A percentile compares a stretch with the other conserved stretches of the same genome.
phyloP scores from a whole-genome alignment of 2,797 vertebrate species.

The Spinus pinus region DNA sequence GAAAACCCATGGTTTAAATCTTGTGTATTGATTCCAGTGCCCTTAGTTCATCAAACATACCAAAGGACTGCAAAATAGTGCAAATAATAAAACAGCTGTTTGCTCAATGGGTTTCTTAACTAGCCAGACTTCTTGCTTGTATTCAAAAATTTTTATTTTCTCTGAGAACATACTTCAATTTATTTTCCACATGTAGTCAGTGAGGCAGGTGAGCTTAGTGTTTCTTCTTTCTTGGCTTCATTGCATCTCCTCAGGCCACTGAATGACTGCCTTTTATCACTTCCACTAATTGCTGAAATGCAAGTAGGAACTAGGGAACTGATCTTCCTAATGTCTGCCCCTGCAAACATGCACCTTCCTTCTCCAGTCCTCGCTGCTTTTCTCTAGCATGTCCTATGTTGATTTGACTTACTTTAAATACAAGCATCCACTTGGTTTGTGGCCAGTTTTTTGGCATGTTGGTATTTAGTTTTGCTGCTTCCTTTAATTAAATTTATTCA shows the following conservation, averaged over 20 bases:
- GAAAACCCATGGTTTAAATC: not conserved
- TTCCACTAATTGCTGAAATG: not conserved
- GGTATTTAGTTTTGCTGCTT: constrained; percentile 17
- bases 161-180: not conserved
- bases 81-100: not conserved
- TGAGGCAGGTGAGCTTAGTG: not conserved
- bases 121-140: not conserved
- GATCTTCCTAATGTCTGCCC: not conserved
- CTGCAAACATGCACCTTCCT: not conserved
- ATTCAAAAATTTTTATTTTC: not conserved
- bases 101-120: not conserved
- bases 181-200: not conserved
- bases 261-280: not conserved
- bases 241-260: not conserved
- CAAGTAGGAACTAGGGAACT: not conserved
- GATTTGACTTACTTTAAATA: constrained; percentile 10
- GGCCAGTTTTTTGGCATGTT: not conserved
- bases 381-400: not conserved
- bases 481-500: constrained; percentile 23
- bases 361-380: not conserved
- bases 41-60: not conserved
- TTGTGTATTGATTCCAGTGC: not conserved
- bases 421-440: not conserved
- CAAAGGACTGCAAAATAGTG: not conserved
- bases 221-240: not conserved